Evolutionary conservation across 2,888 invertebrate species (phyloP), one percentile per base, ranked within the genome.

Genomic region (Sphaerophoria rueppellii): DNA sequence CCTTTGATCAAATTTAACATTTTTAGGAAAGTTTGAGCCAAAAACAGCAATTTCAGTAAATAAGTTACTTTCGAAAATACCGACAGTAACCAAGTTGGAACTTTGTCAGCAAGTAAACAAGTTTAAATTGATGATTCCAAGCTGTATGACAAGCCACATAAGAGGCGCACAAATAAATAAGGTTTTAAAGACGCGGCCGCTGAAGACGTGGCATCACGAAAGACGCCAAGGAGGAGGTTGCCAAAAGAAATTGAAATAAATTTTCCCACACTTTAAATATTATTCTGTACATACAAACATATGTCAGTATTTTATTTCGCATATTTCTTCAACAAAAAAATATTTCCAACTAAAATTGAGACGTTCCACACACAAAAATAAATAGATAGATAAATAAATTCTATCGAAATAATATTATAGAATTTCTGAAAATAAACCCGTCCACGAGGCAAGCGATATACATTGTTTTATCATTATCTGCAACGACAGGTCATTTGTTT

Each of bases 401-500:
- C 14, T 9, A 37, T 76, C 35, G n/a, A 32, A 63, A 73, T 11
- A 6, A 35, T n/a, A 11, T 6, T 57, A n/a, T 5, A 57, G 16
- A 55, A 55, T 34, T 9, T 11, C 12, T 9, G 12, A 9, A 43
- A 43, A 43, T 11, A 43, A 43, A 43, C 9, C 4, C 12, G 12
- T 43, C 12, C 11, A 12, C 43, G 11, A 43, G 54, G 14, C 6
- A 5, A 54, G 4, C 4, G 11, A n/a, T 5, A 12, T 63, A 37
- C 52, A 52, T 52, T 61, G 12, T 54, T 72, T 35, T 61, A 40
- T 58, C 55, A 73, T 50, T 43, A 65, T 37, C 60, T 75, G 7
- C 37, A 50, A 9, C 14, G 67, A 46, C 60, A 78, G 52, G 65
- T 65, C 52, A 46, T 78, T 72, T 72, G 65, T 67, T 72, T 60